Evolutionary conservation across 2,113 vertebrate genomes (phyloP).

Genomic region (Coreoperca whiteheadi): DNA sequence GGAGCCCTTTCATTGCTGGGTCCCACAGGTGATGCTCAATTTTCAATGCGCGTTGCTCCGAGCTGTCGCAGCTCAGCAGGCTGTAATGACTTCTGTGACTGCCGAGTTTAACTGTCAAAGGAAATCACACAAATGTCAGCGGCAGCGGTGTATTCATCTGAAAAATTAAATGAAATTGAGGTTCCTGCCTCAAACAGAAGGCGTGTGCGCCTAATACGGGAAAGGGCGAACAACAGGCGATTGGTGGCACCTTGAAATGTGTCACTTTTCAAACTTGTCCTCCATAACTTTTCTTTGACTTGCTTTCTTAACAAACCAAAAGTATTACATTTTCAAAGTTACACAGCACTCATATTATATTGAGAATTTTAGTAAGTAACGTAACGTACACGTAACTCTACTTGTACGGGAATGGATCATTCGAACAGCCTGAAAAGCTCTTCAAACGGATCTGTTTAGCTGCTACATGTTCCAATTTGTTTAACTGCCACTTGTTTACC

Average conservation of each 20-base stretch:
- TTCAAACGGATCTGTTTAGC: no score
- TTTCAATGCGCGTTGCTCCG: background rate
- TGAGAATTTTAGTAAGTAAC: background rate
- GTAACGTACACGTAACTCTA: no score
- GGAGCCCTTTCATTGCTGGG: background rate
- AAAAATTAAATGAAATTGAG: background rate
- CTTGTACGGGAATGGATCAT: background rate
- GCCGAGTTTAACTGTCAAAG: conserved; percentile 25
- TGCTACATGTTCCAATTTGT: no score
- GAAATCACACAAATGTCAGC: conserved; percentile 22
- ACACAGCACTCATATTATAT: background rate
- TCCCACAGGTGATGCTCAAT: background rate
- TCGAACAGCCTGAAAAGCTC: background rate
- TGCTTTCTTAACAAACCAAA: background rate
- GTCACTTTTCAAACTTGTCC: background rate
- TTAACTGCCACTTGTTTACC: no score
- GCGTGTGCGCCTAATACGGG: background rate
- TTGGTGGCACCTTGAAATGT: background rate
- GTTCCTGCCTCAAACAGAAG: conserved; percentile 1
- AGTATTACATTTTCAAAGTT: background rate
- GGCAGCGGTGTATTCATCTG: conserved; percentile 18
- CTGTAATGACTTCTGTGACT: conserved; percentile 28
- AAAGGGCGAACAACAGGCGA: background rate
- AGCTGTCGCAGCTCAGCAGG: conserved; percentile 2
- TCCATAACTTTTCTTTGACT: background rate